Conservation (phyloP, 2,888 invertebrate species). For the Orthosia gracilis region DNA sequence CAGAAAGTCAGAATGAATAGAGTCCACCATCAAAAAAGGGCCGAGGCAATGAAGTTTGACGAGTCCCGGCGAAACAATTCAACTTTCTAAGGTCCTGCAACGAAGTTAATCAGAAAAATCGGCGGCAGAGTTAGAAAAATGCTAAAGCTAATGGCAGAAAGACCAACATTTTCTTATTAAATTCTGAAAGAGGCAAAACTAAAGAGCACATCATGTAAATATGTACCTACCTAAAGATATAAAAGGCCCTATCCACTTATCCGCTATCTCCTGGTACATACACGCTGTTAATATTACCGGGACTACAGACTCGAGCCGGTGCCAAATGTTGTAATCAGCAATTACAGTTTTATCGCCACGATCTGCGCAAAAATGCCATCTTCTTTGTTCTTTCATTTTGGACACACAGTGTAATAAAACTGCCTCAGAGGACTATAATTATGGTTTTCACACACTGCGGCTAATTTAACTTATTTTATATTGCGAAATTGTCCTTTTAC, state of each 20-base stretch:
- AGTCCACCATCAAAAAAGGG: neutral
- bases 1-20: neutral
- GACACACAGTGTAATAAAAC: slow-evolving; percentile 31
- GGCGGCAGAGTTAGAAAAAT: too few species aligned
- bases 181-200: neutral
- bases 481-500: neutral
- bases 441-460: neutral
- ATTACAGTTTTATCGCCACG: slow-evolving; percentile 47
- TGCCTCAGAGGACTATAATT: slow-evolving; percentile 19
- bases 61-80: neutral
- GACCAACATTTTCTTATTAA: neutral
- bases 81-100: neutral
- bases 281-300: slow-evolving; percentile 21
- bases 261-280: neutral
- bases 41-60: neutral
- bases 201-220: neutral
- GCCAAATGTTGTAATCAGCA: slow-evolving; percentile 51
- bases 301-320: slow-evolving; percentile 8
- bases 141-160: neutral
- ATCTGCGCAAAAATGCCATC: slow-evolving; percentile 46
- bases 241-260: neutral
- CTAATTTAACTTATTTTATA: slow-evolving; percentile 1
- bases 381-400: slow-evolving; percentile 45
- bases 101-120: too few species aligned
- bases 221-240: too few species aligned